A percentile compares a stretch with the other conserved stretches of the same genome.
Conservation (phyloP, 1,140 invertebrate genomes). For the Aphidius gifuensis region DNA sequence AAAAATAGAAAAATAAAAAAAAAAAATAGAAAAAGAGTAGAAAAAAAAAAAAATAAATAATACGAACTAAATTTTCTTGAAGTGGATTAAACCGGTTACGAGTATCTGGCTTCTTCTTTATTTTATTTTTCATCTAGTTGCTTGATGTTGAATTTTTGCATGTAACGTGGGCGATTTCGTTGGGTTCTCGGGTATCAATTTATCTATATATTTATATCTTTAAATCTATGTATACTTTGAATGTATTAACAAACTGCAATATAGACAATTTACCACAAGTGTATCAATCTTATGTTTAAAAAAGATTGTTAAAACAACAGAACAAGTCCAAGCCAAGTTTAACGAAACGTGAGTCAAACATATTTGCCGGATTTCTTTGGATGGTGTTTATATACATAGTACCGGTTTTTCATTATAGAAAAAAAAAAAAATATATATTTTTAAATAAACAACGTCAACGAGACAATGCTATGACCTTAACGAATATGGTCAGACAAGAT, state of each 20-base stretch:
- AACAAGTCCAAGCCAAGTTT: too few species aligned
- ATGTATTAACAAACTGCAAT: too few species aligned
- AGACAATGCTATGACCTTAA: constrained; percentile 41
- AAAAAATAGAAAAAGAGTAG: too few species aligned
- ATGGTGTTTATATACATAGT: constrained; percentile 16
- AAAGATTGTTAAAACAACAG: too few species aligned
- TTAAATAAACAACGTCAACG: background rate
- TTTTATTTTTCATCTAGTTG: background rate
- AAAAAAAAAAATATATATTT: constrained; percentile 22
- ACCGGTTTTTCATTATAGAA: constrained; percentile 31
- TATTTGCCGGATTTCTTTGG: too few species aligned
- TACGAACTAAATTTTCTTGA: background rate
- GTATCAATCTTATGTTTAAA: too few species aligned
- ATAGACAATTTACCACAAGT: too few species aligned
- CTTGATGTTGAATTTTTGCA: background rate
- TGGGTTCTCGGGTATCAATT: background rate
- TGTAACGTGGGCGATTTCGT: constrained; percentile 8
- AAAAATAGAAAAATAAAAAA: too few species aligned
- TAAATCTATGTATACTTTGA: too few species aligned
- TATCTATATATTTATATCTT: too few species aligned
- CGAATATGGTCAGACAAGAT: constrained; percentile 43
- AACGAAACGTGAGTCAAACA: too few species aligned
- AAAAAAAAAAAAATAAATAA: background rate
- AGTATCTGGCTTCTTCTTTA: background rate
- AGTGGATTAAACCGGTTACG: constrained; percentile 6